Evolutionary conservation across 2,113 vertebrate species (phyloP).

Genomic region (Beaufortia kweichowensis): DNA sequence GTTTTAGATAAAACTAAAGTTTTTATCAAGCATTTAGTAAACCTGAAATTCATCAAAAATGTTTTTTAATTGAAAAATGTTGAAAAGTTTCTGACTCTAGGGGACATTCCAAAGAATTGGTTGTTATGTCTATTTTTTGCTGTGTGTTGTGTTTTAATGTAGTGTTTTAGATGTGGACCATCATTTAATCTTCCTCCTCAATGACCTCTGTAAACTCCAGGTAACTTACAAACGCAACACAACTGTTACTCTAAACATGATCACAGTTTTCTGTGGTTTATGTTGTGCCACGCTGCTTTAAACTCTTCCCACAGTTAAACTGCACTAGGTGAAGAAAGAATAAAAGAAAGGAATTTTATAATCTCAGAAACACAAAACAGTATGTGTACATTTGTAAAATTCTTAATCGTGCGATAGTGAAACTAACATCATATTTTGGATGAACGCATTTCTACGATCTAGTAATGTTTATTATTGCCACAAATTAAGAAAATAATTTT

Average conservation of each 20-base stretch:
- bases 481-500: conserved; percentile 30
- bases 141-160: not conserved
- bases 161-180: not conserved
- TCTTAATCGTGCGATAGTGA: not conserved
- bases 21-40: no score
- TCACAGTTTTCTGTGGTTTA: no score
- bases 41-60: no score
- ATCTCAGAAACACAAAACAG: not conserved
- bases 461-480: not conserved
- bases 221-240: not conserved
- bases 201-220: not conserved
- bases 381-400: not conserved
- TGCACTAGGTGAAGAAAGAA: not conserved
- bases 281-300: no score
- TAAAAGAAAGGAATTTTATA: not conserved
- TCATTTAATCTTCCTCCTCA: not conserved
- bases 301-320: not conserved
- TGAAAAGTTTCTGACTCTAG: not conserved
- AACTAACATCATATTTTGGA: conserved; percentile 33
- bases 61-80: not conserved
- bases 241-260: no score
- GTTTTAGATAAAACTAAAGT: not conserved
- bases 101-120: not conserved
- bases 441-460: conserved; percentile 21
- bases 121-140: not conserved